Evolutionary conservation across 2,888 invertebrate genomes (phyloP).

Genomic region (Nomada hirtipes): DNA sequence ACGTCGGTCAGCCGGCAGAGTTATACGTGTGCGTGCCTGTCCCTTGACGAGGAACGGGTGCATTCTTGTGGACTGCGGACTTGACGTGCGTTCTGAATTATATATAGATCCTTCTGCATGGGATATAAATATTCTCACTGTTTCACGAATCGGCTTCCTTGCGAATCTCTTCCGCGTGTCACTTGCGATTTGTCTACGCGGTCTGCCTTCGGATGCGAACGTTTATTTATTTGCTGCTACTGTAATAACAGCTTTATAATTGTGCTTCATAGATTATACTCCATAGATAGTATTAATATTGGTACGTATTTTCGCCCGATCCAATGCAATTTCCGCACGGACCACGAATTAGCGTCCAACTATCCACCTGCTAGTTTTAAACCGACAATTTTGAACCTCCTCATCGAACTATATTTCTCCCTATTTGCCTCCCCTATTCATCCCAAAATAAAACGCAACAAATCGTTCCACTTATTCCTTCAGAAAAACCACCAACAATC

Average conservation of each 20-base stretch:
- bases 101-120: conserved; percentile 28
- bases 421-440: background rate
- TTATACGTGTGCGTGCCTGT: background rate
- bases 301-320: no score
- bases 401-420: no score
- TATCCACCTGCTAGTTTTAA: conserved; percentile 15
- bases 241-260: no score
- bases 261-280: no score
- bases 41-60: conserved; percentile 1
- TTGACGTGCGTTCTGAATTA: conserved; percentile 3
- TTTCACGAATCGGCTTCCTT: background rate
- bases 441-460: background rate
- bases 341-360: background rate
- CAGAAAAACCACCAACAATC: conserved; percentile 17
- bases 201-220: no score
- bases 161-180: background rate
- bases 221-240: no score
- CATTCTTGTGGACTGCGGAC: conserved; percentile 4
- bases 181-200: background rate
- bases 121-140: background rate
- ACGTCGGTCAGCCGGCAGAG: conserved; percentile 30
- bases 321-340: no score
- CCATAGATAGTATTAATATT: no score
- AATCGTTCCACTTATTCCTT: background rate
- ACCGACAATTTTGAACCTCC: background rate